These are phyloP conservation scores for Hyles vespertilio DNA, from an alignment of 1,140 invertebrate species.

Conservation along the genomic window DNA sequence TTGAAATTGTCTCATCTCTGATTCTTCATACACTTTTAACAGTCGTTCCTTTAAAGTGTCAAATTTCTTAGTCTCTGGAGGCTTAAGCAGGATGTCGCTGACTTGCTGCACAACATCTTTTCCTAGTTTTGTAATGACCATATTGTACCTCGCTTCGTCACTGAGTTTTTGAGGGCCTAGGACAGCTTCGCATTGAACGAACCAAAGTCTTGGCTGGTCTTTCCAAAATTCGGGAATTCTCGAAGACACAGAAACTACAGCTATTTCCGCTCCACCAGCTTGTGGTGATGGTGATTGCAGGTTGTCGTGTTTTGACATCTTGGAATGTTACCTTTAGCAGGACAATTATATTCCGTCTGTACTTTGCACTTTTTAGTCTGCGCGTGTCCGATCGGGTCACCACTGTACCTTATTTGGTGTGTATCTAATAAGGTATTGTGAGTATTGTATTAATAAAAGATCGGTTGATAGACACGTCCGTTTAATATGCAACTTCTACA, in stretches of 20 bases:
- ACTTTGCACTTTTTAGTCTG: too few species aligned
- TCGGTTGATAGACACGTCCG: too few species aligned
- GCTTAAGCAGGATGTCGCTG: slow-evolving; percentile 10
- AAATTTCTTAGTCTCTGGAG: slow-evolving; percentile 2
- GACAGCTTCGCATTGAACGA: slow-evolving; percentile 14
- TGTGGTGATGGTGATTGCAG: not conserved
- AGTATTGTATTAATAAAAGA: too few species aligned
- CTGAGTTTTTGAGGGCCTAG: slow-evolving; percentile 17
- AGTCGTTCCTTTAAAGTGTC: not conserved
- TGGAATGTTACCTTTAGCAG: too few species aligned
- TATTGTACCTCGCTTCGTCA: not conserved
- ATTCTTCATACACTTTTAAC: slow-evolving; percentile 4
- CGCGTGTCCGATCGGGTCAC: too few species aligned
- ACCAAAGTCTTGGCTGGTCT: slow-evolving; percentile 17
- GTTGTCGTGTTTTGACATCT: too few species aligned
- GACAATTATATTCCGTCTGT: too few species aligned
- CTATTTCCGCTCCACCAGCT: not conserved
- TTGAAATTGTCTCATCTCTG: not conserved
- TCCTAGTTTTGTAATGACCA: slow-evolving; percentile 11
- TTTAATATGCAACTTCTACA: too few species aligned
- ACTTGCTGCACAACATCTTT: slow-evolving; percentile 15
- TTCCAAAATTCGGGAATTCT: slow-evolving; percentile 23
- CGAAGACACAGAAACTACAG: slow-evolving; percentile 5
- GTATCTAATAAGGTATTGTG: too few species aligned
- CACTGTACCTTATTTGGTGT: too few species aligned